Conservation (phyloP, 2,797 vertebrate species). For the Argentina silus region DNA sequence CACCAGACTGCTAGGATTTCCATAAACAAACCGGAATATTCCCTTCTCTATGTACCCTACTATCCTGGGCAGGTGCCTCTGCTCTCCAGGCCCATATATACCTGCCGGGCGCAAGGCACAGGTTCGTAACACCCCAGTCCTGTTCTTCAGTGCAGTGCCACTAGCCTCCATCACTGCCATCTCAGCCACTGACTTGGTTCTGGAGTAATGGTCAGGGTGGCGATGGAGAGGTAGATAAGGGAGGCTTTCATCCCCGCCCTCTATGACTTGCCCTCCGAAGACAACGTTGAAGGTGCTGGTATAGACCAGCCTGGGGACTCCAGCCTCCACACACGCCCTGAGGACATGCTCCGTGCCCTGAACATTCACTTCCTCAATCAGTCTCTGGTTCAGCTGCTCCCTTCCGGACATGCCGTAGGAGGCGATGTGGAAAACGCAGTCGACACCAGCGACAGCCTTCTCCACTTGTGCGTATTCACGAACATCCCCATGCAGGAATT, state of each 20-base stretch:
- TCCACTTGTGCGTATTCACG: slow-evolving; percentile 78
- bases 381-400: slow-evolving; percentile 86
- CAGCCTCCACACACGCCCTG: slow-evolving; percentile 75
- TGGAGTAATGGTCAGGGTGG: slow-evolving; percentile 94
- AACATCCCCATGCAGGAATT: slow-evolving; percentile 84
- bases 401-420: slow-evolving; percentile 97
- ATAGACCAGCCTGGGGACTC: slow-evolving; percentile 86
- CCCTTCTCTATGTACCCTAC: slow-evolving; percentile 89
- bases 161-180: slow-evolving; percentile 88
- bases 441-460: slow-evolving; percentile 72
- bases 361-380: slow-evolving; percentile 89
- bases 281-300: slow-evolving; percentile 96
- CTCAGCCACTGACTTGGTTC: slow-evolving; percentile 92
- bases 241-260: slow-evolving; percentile 90
- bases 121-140: slow-evolving; percentile 76
- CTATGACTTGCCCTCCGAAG: slow-evolving; percentile 92
- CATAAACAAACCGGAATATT: slow-evolving; percentile 89
- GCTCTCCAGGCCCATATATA: slow-evolving; percentile 95
- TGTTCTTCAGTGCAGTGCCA: slow-evolving; percentile 59
- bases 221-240: slow-evolving; percentile 92
- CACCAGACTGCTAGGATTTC: slow-evolving; percentile 85
- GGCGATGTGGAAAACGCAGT: slow-evolving; percentile 90
- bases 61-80: slow-evolving; percentile 91
- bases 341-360: slow-evolving; percentile 88
- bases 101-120: slow-evolving; percentile 92